phyloP scores from a whole-genome alignment of 2,888 invertebrate genomes.

The Sinhomidia bicolor region DNA sequence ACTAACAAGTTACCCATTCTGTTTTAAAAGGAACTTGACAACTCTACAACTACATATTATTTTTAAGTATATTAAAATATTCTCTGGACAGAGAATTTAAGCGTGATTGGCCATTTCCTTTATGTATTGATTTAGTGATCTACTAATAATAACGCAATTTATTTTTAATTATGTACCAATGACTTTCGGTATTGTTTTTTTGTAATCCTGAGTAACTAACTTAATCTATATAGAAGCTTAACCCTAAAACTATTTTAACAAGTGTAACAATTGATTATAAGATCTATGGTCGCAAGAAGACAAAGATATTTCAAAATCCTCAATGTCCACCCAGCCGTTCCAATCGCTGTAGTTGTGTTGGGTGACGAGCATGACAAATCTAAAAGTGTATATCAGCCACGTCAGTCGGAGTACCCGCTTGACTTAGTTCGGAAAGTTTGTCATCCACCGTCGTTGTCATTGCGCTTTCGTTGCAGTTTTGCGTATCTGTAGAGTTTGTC shows the following conservation, averaged over 20 bases:
- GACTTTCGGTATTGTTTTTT: constrained; percentile 42
- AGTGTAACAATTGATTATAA: neutral
- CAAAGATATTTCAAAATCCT: no score
- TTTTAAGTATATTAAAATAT: constrained; percentile 32
- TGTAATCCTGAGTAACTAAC: neutral
- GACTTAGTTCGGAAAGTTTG: constrained; percentile 80
- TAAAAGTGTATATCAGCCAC: constrained; percentile 86
- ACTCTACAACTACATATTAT: neutral
- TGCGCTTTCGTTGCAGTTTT: constrained; percentile 30
- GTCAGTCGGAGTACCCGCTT: constrained; percentile 86
- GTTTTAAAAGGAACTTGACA: constrained; percentile 37
- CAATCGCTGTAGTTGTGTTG: neutral
- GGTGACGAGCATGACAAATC: constrained; percentile 76
- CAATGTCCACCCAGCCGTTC: no score
- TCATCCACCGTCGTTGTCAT: constrained; percentile 57
- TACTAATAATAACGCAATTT: neutral
- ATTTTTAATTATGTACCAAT: constrained; percentile 45
- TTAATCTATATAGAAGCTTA: neutral
- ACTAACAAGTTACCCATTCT: constrained; percentile 59
- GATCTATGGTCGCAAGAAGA: neutral
- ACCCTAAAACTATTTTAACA: neutral
- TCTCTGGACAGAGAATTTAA: constrained; percentile 9
- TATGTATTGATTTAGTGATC: neutral
- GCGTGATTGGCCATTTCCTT: constrained; percentile 20
- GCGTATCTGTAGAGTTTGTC: constrained; percentile 47